Percentiles rank a stretch among this genome's conserved stretches.
Conservation (phyloP, 2,113 vertebrate species). For the Psephotus haematonotus region DNA sequence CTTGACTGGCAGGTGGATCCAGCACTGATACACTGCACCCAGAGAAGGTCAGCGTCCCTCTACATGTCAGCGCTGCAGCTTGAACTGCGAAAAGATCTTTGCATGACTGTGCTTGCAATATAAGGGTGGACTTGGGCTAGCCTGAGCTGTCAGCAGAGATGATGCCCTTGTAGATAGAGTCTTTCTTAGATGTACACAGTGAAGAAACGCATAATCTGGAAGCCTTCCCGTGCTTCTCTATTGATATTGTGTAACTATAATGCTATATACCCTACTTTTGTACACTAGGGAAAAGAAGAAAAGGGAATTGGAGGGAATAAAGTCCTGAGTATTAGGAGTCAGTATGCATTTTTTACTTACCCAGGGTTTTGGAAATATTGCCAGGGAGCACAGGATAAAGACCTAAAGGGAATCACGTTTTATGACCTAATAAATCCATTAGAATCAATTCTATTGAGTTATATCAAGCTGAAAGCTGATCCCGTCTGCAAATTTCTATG, state of each 20-base stretch:
- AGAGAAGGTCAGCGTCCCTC: fast-evolving
- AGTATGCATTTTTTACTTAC: neutral
- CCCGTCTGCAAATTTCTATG: neutral
- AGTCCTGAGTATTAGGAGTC: slow-evolving; percentile 42
- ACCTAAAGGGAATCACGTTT: neutral
- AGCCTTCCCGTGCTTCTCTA: neutral
- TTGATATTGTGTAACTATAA: neutral
- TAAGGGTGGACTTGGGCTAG: neutral
- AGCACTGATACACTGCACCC: neutral
- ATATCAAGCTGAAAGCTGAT: neutral
- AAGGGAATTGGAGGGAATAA: neutral
- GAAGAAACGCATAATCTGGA: neutral
- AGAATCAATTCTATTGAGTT: slow-evolving; percentile 25
- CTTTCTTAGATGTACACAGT: neutral
- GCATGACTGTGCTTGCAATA: neutral
- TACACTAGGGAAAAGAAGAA: neutral
- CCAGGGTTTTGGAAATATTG: neutral
- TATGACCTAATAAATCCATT: neutral
- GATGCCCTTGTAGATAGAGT: neutral
- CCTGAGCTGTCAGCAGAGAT: neutral
- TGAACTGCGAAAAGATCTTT: neutral
- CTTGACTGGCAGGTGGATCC: neutral
- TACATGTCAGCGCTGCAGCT: neutral
- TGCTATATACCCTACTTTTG: neutral
- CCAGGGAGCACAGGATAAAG: neutral